Percentiles rank a stretch among this genome's conserved stretches.
Evolutionary conservation across 2,113 vertebrate species (phyloP).

Genomic region (Triplophysa tibetana): DNA sequence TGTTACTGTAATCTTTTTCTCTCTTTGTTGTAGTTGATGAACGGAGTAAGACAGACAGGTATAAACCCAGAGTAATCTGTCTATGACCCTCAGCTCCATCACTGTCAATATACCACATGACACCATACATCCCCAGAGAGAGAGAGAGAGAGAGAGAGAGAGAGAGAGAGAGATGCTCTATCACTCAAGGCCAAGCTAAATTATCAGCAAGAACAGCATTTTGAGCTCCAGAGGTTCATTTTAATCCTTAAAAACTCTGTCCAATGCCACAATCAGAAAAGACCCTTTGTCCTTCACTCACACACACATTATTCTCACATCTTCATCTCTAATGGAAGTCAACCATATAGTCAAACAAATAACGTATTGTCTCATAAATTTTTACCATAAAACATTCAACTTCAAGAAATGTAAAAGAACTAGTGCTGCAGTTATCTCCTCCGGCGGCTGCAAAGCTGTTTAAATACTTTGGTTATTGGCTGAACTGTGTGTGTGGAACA

Average conservation of each 20-base stretch:
- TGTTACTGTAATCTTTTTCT: too few species aligned
- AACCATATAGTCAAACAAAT: too few species aligned
- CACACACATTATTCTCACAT: too few species aligned
- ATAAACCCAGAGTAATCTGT: conserved; percentile 27
- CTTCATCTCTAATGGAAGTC: too few species aligned
- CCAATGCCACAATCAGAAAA: too few species aligned
- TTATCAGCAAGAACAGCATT: background rate
- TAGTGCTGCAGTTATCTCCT: background rate
- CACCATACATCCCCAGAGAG: conserved; percentile 27
- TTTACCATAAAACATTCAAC: too few species aligned
- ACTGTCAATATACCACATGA: conserved; percentile 45
- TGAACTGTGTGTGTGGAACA: conserved; percentile 13
- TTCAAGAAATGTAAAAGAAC: background rate
- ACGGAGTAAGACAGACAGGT: conserved; percentile 9
- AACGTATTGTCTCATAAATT: too few species aligned
- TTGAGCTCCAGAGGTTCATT: background rate
- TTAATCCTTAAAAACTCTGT: background rate
- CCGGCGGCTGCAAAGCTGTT: background rate
- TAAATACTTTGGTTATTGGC: conserved; percentile 8
- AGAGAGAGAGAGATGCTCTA: background rate
- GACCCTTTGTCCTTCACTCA: too few species aligned
- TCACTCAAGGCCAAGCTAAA: background rate
- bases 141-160: too few species aligned
- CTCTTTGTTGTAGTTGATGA: conserved; percentile 6
- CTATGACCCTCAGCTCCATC: conserved; percentile 41